Base-by-base conservation (phyloP, 2,797 vertebrate species). In the Centroberyx gerrardi region DNA sequence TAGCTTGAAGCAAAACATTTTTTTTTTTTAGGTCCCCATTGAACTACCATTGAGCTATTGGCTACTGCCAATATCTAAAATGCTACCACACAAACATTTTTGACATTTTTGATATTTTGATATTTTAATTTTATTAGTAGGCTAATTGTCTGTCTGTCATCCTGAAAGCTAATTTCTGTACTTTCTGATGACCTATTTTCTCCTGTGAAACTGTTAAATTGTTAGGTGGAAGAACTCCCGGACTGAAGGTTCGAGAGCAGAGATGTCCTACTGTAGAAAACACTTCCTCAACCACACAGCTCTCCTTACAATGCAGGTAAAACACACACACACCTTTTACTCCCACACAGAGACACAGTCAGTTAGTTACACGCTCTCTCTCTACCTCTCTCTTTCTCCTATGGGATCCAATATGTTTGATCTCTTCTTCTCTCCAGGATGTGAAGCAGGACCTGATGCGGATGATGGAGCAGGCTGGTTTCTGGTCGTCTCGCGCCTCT, bases 271-370 rank as follows among this genome's bases (percentile, higher is more conserved):
- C 0, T 99, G 98, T 76, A 95, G 96, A 85, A 97, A 94, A 76
- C 93, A 98, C 90, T 99, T 99, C 78, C 95, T 99, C 27, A 99
- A 96, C 54, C 96, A 97, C 46, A 98, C 97, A 0, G 95, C 98
- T 46, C 94, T 99, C 12, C 87, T 98, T 68, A 99, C 97, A 48
- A 96, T 99, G 55, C 96, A 99, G 97, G 98, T 99, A 86, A 38
- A 5, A 58, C 14, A 0, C 58, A 61, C 49, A 15, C 28, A 31
- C 31, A 18, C 44, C 22, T 22, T 22, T 22, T 22, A 18, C 4
- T 27, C 1, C 0, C 61, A 40, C 33, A 15, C 40, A 40, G 4
- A 40, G 2, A 40, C 38, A 52, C 33, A 17, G 18, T 8, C 1
- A 18, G n/a, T 49, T 7, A 49, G n/a, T 10, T 51, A 22, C 7